Base-by-base conservation (phyloP, 2,888 invertebrate genomes). In the Eupithecia exiguata region DNA sequence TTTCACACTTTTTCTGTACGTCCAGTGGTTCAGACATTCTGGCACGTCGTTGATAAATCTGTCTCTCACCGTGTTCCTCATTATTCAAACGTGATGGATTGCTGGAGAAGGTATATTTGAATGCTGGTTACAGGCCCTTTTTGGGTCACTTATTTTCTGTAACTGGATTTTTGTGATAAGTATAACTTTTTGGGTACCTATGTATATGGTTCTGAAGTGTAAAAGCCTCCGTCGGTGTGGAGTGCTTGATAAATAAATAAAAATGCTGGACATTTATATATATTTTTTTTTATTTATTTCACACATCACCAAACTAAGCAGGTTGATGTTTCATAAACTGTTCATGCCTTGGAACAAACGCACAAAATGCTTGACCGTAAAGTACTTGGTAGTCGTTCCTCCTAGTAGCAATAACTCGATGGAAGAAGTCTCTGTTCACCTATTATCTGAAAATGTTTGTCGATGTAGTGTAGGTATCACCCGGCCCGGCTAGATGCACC, bases 31-130 rank as follows among this genome's bases (percentile, higher is more conserved):
- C 0, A 25, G 49, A 58, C 58, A 58, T 10, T 18, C 58, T 25
- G 25, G 25, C 58, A 25, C 58, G 58, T 58, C 25, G 58, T 5
- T 25, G 58, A 58, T 58, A 14, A 25, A 58, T 58, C 58, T 14
- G 25, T 25, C 58, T 58, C 58, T 21, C 10, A 10, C 58, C 58
- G 58, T 58, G 58, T 14, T 58, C 12, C 58, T 58, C 58, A 58
- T 58, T 12, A 58, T 58, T 58, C 58, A 58, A 25, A 12, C 58
- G 25, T 58, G 58, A 58, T 58, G 58, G 58, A 58, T 58, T 12
- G 58, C 58, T 12, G 25, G 25, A 58, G 53, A 12, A 53, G 58
- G 58, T 25, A 58, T 12, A 58, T 58, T 58, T 25, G 58, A 58
- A 58, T 58, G 58, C 1, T 58, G 53, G 25, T 58, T 25, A 58